Percentiles rank a stretch among this genome's conserved stretches.
These are phyloP conservation scores for Pseudomyrmex cubaensis DNA, from an alignment of 1,140 invertebrate species.

Conservation along the genomic window DNA sequence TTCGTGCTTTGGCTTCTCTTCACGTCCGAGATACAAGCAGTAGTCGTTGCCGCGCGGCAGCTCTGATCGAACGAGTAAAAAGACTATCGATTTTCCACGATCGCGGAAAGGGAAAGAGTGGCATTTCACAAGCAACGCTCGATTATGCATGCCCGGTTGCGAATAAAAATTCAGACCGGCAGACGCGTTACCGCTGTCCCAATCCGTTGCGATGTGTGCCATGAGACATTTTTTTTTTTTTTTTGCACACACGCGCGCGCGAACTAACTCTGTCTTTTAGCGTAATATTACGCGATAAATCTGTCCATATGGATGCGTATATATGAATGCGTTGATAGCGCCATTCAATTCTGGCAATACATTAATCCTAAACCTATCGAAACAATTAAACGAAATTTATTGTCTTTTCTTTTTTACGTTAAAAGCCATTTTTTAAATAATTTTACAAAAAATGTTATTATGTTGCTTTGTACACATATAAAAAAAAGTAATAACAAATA, in stretches of 20 bases:
- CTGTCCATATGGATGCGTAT: background rate
- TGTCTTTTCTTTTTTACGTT: background rate
- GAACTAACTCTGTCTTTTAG: background rate
- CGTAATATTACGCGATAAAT: constrained; percentile 13
- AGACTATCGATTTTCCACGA: constrained; percentile 34
- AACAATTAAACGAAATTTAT: background rate
- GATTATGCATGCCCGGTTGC: constrained; percentile 47
- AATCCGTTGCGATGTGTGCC: constrained; percentile 20
- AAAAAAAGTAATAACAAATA: background rate
- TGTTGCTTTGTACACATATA: too few relatives aligned
- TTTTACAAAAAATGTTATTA: too few relatives aligned
- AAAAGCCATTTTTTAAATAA: background rate
- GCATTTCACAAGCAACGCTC: constrained; percentile 14
- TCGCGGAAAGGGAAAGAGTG: background rate
- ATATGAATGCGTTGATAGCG: background rate
- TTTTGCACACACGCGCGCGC: background rate
- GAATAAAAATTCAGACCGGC: constrained; percentile 46
- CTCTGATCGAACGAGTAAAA: constrained; percentile 29
- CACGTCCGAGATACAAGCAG: background rate
- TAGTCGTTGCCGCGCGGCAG: background rate
- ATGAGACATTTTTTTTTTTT: constrained; percentile 7
- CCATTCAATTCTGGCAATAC: background rate
- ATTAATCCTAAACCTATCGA: background rate
- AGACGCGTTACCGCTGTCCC: background rate
- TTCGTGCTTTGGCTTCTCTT: background rate